These are phyloP conservation scores for Laticauda laticaudata DNA, from an alignment of 2,113 vertebrate species.

Conservation along the genomic window DNA sequence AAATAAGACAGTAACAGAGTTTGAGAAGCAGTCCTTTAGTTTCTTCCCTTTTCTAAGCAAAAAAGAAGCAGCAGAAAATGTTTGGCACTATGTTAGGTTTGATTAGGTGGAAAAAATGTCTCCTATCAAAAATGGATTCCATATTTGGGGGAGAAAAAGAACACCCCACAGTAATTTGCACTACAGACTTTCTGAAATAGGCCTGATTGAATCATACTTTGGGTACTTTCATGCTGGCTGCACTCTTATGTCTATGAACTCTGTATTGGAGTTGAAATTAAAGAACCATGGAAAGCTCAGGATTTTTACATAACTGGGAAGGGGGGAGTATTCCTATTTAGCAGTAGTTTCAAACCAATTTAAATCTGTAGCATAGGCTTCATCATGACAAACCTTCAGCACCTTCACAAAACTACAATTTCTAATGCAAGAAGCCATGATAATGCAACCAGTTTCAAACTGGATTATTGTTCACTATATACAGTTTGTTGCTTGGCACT, in stretches of 20 bases:
- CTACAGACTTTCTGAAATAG: background rate
- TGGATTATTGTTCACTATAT: background rate
- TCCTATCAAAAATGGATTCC: background rate
- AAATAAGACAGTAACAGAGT: background rate
- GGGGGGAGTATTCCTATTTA: background rate
- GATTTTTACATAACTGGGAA: background rate
- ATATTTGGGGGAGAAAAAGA: background rate
- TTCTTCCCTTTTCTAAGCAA: background rate
- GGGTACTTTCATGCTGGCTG: background rate
- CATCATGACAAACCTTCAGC: background rate
- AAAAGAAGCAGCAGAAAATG: background rate
- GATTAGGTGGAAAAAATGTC: accelerated
- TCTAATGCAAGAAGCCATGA: background rate
- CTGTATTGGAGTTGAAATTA: background rate
- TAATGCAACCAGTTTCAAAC: background rate
- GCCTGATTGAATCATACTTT: background rate
- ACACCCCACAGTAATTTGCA: background rate
- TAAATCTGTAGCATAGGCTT: background rate
- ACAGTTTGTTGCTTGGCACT: background rate
- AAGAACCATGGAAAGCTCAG: background rate
- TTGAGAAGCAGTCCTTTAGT: background rate
- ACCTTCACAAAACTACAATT: background rate
- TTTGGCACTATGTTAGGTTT: slow-evolving; percentile 16
- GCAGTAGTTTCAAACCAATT: background rate
- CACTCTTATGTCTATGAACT: background rate